Percentiles rank a stretch among this genome's conserved stretches.
Conservation (phyloP, 2,797 vertebrate genomes). For the Benthosema pterotum region DNA sequence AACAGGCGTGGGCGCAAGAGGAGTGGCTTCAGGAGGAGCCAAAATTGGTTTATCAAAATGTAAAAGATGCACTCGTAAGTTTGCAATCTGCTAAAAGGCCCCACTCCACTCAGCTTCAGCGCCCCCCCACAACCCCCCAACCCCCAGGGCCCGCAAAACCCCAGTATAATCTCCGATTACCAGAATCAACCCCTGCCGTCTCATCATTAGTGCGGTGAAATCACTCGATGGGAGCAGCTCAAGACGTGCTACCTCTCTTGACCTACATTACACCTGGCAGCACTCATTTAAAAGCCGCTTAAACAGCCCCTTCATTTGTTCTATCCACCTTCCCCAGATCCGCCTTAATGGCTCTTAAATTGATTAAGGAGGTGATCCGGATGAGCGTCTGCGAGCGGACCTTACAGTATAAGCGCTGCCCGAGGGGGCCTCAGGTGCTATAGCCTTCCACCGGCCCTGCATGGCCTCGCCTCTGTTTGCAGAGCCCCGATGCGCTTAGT, state of each 20-base stretch:
- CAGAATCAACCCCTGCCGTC: conserved; percentile 14
- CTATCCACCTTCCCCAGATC: conserved; percentile 33
- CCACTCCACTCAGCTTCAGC: too few relatives aligned
- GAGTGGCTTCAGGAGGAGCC: too few relatives aligned
- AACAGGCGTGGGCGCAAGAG: too few relatives aligned
- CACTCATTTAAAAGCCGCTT: conserved; percentile 49
- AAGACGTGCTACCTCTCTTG: not conserved
- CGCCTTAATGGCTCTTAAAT: conserved; percentile 60
- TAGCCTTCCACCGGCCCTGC: conserved; percentile 15
- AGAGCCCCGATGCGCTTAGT: conserved; percentile 52
- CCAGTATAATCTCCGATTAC: not conserved
- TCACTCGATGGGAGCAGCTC: conserved; percentile 18
- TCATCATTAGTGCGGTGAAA: conserved; percentile 39
- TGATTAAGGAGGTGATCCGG: conserved; percentile 58
- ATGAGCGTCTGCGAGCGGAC: conserved; percentile 44
- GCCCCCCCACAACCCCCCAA: too few relatives aligned
- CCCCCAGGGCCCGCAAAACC: too few relatives aligned
- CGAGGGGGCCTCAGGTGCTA: not conserved
- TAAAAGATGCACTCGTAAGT: too few relatives aligned
- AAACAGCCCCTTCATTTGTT: conserved; percentile 45
- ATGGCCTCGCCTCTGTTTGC: conserved; percentile 40
- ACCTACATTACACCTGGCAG: conserved; percentile 43
- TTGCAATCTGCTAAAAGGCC: too few relatives aligned
- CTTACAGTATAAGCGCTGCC: conserved; percentile 61
- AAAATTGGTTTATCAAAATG: too few relatives aligned